Evolutionary conservation across 2,797 vertebrate species (phyloP), one percentile per base, ranked within the genome.

Genomic region (Adrianichthys oophorus): DNA sequence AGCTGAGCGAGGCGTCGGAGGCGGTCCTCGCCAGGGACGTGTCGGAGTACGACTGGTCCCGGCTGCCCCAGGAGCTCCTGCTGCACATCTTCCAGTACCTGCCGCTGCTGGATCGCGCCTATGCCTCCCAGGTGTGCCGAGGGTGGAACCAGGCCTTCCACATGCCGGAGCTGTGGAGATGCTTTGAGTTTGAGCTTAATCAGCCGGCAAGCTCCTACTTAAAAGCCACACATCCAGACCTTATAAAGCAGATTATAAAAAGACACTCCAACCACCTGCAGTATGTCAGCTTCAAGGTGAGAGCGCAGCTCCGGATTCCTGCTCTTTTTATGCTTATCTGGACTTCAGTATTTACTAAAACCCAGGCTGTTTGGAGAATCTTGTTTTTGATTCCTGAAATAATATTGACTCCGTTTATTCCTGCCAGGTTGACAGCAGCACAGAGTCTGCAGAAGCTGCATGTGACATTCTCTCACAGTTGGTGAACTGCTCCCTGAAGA

Each of bases 261-360:
- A 94, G 92, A 71, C 97, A 99, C 91, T 96, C 97, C 73, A 96
- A 96, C 75, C 97, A 99, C 84, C 87, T 99, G 65, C 96, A 99
- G 62, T 99, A 98, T 48, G 97, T 99, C 87, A 99, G 97, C 90
- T 98, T 99, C 89, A 98, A 98, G 96, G 97, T 98, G 85, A 85
- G 78, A 5, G 0, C 1, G 10, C 32, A 12, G 32, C 32, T 37
- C 29, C 1, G 8, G 29, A 32, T 32, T 32, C 32, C 19, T 26
- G 26, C 26, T 26, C 26, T 26, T 26, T 7, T 26, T 5, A 26
- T 37, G 10, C 32, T 13, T 37, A 37, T 12, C 32, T 37, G 32
- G 10, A 37, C 26, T 29, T 29, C 26, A 29, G 7, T 29, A 29
- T 29, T 29, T 4, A 37, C 4, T 37, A 5, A 41, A 14, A n/a